phyloP scores from a whole-genome alignment of 2,888 invertebrate species.

The Anagyrus pseudococci region DNA sequence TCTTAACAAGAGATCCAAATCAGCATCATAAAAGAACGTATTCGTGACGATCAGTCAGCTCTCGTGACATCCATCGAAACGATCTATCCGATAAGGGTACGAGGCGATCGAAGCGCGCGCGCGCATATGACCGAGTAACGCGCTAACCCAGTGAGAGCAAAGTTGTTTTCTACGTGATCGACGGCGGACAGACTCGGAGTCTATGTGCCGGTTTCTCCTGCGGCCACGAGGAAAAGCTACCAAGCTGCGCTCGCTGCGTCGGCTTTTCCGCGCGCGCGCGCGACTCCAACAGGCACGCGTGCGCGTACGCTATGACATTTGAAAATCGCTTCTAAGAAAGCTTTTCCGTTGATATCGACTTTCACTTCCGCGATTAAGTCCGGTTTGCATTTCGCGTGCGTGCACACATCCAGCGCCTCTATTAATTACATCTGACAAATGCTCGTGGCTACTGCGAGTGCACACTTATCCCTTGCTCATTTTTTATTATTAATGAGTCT shows the following conservation, averaged over 20 bases:
- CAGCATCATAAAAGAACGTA: no score
- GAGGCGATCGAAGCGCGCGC: background rate
- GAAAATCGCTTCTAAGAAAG: conserved; percentile 46
- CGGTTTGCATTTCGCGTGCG: conserved; percentile 41
- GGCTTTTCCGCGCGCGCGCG: background rate
- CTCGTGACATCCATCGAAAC: no score
- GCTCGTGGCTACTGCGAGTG: no score
- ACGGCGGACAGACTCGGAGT: conserved; percentile 8
- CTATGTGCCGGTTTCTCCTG: no score
- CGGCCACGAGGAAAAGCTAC: background rate
- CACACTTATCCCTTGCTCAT: background rate
- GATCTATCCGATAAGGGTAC: no score
- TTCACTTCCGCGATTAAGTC: conserved; percentile 51
- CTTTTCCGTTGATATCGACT: conserved; percentile 46
- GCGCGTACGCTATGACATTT: conserved; percentile 22
- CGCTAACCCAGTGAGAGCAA: conserved; percentile 12
- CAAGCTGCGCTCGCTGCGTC: no score
- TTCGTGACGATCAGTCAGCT: no score
- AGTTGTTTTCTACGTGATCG: conserved; percentile 10
- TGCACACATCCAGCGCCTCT: conserved; percentile 1
- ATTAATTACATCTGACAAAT: background rate
- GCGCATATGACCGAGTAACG: background rate
- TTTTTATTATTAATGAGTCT: background rate
- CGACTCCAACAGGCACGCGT: background rate
- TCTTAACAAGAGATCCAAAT: no score